These are phyloP conservation scores for Epinotia ramella DNA, from an alignment of 2,888 invertebrate genomes.

Conservation along the genomic window DNA sequence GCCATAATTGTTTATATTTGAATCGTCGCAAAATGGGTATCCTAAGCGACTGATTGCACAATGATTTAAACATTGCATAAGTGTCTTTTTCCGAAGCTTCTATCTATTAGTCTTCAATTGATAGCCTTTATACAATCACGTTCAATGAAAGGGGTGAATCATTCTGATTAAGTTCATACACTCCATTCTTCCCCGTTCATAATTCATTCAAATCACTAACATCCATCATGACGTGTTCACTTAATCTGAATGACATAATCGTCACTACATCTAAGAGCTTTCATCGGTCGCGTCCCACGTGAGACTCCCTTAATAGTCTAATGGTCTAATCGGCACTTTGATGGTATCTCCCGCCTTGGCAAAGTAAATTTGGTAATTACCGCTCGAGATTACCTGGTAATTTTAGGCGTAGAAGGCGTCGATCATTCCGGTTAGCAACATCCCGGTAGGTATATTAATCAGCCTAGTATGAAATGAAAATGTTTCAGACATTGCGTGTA, in stretches of 20 bases:
- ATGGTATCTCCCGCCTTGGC: slow-evolving; percentile 62
- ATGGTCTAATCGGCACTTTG: slow-evolving; percentile 67
- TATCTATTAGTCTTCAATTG: neutral
- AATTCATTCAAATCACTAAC: slow-evolving; percentile 32
- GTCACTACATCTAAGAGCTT: slow-evolving; percentile 50
- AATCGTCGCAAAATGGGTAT: slow-evolving; percentile 59
- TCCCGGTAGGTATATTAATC: slow-evolving; percentile 30
- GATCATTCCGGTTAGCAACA: slow-evolving; percentile 60
- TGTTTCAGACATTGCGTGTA: neutral
- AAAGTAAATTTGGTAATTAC: slow-evolving; percentile 79
- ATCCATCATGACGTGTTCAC: slow-evolving; percentile 39
- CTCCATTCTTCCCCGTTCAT: slow-evolving; percentile 39
- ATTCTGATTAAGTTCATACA: slow-evolving; percentile 13
- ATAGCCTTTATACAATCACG: neutral
- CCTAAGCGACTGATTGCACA: slow-evolving; percentile 40
- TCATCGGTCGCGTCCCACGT: slow-evolving; percentile 56
- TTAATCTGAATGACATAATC: slow-evolving; percentile 41
- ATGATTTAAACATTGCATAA: neutral
- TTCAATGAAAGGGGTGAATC: slow-evolving; percentile 4
- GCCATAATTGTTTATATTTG: slow-evolving; percentile 76
- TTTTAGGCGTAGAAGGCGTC: slow-evolving; percentile 71
- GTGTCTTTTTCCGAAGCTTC: neutral
- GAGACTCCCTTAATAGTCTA: slow-evolving; percentile 54
- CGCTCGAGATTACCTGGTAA: slow-evolving; percentile 73
- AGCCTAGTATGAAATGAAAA: slow-evolving; percentile 11